Conservation (phyloP, 2,888 invertebrate genomes). For the Syritta pipiens region DNA sequence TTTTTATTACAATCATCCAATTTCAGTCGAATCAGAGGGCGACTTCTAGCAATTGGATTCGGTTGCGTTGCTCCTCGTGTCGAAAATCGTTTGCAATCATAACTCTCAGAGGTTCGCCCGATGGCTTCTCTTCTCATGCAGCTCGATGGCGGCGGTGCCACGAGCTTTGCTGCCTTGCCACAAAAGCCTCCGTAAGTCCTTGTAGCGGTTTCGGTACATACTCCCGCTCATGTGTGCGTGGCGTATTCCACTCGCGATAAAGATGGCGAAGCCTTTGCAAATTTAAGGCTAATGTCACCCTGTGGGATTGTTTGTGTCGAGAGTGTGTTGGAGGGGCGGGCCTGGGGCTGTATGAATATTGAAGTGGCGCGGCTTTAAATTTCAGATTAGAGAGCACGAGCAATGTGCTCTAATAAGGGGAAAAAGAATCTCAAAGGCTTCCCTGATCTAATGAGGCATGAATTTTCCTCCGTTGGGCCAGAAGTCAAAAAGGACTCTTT, state of each 20-base stretch:
- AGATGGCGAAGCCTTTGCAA: slow-evolving; percentile 8
- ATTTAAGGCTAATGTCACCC: slow-evolving; percentile 44
- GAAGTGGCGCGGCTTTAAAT: slow-evolving; percentile 30
- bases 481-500: slow-evolving; percentile 4
- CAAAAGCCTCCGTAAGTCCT: background rate
- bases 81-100: slow-evolving; percentile 58
- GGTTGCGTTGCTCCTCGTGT: background rate
- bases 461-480: too few relatives aligned
- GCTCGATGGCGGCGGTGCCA: too few relatives aligned
- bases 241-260: too few relatives aligned
- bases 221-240: slow-evolving; percentile 36
- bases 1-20: slow-evolving; percentile 64
- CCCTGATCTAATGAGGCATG: slow-evolving; percentile 56
- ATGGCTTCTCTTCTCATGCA: slow-evolving; percentile 10
- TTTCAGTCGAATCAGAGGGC: slow-evolving; percentile 43
- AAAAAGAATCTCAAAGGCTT: slow-evolving; percentile 33
- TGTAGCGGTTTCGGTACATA: slow-evolving; percentile 22
- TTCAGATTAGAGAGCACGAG: slow-evolving; percentile 10
- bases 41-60: slow-evolving; percentile 51
- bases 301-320: slow-evolving; percentile 16
- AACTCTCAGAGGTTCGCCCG: slow-evolving; percentile 44
- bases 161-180: background rate
- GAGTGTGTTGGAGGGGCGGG: background rate
- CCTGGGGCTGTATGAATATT: slow-evolving; percentile 31
- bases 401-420: slow-evolving; percentile 1